A percentile compares a stretch with the other conserved stretches of the same genome.
These are phyloP conservation scores for Eurypyga helias DNA, from an alignment of 2,113 vertebrate genomes.

Conservation along the genomic window DNA sequence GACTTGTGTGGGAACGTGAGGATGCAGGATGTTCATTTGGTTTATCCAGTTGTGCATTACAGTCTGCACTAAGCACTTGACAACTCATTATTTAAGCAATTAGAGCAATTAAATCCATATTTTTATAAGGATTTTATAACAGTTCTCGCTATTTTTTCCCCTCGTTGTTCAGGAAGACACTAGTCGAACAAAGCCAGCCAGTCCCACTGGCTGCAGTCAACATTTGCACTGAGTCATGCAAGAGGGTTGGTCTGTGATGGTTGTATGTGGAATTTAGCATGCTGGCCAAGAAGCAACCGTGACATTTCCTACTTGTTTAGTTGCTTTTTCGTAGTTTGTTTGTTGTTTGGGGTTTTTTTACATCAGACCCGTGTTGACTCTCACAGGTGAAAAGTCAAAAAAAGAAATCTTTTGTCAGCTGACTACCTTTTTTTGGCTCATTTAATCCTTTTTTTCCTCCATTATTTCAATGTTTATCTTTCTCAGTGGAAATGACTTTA, in stretches of 20 bases:
- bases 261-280: neutral
- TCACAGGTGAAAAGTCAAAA: neutral
- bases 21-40: neutral
- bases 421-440: neutral
- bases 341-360: neutral
- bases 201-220: neutral
- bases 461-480: neutral
- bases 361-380: neutral
- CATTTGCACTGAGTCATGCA: neutral
- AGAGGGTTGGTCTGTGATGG: neutral
- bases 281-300: neutral
- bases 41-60: neutral
- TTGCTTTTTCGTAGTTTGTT: neutral
- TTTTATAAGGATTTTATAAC: neutral
- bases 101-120: slow-evolving; percentile 20
- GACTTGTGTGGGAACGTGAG: neutral
- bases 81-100: slow-evolving; percentile 15
- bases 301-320: neutral
- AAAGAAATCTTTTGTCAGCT: neutral
- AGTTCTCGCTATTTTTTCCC: neutral
- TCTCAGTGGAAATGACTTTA: slow-evolving; percentile 11
- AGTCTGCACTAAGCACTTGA: neutral
- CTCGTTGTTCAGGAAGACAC: neutral
- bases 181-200: neutral
- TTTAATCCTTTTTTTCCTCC: neutral